These are phyloP conservation scores for Hemiprocne comata DNA, from an alignment of 2,113 vertebrate species.

Conservation along the genomic window DNA sequence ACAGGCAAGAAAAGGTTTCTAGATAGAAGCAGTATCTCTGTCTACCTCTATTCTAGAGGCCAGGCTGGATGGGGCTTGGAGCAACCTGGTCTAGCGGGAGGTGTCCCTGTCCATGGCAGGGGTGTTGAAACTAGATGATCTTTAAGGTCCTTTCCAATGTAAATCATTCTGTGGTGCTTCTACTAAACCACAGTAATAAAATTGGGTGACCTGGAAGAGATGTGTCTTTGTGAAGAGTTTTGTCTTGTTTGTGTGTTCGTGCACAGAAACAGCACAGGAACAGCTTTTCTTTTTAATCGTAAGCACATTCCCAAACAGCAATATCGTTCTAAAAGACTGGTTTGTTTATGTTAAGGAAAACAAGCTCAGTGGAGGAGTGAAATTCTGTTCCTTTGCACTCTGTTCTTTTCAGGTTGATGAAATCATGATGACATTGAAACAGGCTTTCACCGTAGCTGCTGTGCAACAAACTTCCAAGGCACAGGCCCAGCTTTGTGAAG, in stretches of 20 bases:
- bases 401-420: slow-evolving; percentile 87
- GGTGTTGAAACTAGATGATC: too few species aligned
- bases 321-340: neutral
- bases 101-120: too few species aligned
- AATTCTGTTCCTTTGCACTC: neutral
- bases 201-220: neutral
- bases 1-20: neutral
- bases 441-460: slow-evolving; percentile 94
- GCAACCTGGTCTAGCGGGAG: too few species aligned
- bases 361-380: neutral
- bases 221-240: neutral
- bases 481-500: slow-evolving; percentile 88
- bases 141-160: too few species aligned
- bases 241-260: neutral
- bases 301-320: neutral
- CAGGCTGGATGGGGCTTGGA: too few species aligned
- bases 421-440: slow-evolving; percentile 98
- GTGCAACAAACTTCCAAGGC: slow-evolving; percentile 84
- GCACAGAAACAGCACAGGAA: rapidly evolving
- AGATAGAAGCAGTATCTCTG: neutral
- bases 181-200: neutral
- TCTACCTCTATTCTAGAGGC: too few species aligned
- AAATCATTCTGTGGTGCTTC: neutral
- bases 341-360: neutral
- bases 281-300: neutral